Conservation (phyloP, 2,888 invertebrate species). For the Rhingia rostrata region DNA sequence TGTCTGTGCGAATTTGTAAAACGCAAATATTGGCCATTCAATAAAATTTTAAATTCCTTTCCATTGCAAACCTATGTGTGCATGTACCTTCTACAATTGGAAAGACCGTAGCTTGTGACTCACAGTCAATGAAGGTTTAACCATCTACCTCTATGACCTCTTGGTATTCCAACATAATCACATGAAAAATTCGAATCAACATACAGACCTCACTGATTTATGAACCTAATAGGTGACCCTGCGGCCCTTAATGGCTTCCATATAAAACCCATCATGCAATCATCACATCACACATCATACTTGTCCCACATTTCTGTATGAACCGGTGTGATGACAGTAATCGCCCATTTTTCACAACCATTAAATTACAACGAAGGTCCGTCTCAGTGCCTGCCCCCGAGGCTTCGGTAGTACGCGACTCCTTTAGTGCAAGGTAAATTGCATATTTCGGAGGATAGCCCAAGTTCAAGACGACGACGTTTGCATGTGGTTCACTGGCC, state of each 20-base stretch:
- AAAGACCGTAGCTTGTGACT: too few relatives aligned
- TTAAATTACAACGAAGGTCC: conserved; percentile 64
- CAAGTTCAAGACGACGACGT: neutral
- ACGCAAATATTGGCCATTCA: too few relatives aligned
- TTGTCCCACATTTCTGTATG: conserved; percentile 55
- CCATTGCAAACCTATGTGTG: too few relatives aligned
- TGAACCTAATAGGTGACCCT: too few relatives aligned
- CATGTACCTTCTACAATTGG: too few relatives aligned
- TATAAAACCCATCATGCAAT: conserved; percentile 59
- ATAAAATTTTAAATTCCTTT: too few relatives aligned
- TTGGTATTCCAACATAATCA: too few relatives aligned
- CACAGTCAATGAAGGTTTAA: too few relatives aligned
- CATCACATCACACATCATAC: conserved; percentile 72
- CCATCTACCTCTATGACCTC: too few relatives aligned
- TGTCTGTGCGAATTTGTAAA: too few relatives aligned
- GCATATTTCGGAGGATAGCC: conserved; percentile 43
- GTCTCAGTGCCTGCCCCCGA: conserved; percentile 35
- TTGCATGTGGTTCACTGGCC: conserved; percentile 9
- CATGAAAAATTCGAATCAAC: too few relatives aligned
- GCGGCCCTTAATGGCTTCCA: conserved; percentile 45
- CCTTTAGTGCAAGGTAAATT: conserved; percentile 25
- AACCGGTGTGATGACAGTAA: conserved; percentile 71
- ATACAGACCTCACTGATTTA: too few relatives aligned
- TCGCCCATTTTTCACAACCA: conserved; percentile 73
- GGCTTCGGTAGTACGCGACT: conserved; percentile 8